phyloP scores from a whole-genome alignment of 1,140 invertebrate species.

The Brachionus rotundiformis region DNA sequence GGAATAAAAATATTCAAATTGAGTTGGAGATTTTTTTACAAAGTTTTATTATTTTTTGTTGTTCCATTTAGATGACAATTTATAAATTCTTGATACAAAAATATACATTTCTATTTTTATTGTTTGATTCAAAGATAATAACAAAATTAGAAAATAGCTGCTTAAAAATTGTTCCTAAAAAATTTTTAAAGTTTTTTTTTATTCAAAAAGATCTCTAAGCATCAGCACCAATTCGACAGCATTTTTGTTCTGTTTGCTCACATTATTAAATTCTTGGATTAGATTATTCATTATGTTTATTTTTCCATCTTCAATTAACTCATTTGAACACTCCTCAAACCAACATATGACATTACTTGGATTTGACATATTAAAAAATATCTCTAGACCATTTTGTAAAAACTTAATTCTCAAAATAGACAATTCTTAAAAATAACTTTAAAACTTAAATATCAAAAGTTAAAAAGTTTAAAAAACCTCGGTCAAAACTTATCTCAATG shows the following conservation, averaged over 20 bases:
- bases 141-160: too few relatives aligned
- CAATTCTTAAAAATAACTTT: not conserved
- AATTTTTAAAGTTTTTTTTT: not conserved
- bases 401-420: not conserved
- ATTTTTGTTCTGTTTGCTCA: not conserved
- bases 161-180: too few relatives aligned
- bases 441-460: too few relatives aligned
- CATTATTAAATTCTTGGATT: not conserved
- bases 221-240: not conserved
- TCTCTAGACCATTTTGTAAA: slow-evolving; percentile 22
- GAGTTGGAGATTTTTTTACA: too few relatives aligned
- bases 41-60: too few relatives aligned
- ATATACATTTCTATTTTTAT: too few relatives aligned
- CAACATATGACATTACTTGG: not conserved
- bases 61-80: too few relatives aligned
- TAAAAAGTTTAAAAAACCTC: not conserved
- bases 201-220: slow-evolving; percentile 15
- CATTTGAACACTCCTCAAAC: not conserved
- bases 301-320: not conserved
- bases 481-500: not conserved
- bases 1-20: too few relatives aligned
- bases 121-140: too few relatives aligned
- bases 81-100: too few relatives aligned
- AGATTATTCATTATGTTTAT: slow-evolving; percentile 20
- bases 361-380: not conserved